A percentile compares a stretch with the other conserved stretches of the same genome.
Evolutionary conservation across 53 echinoderm and acorn worm genomes (phyloP).

Genomic region (Paracentrotus lividus): DNA sequence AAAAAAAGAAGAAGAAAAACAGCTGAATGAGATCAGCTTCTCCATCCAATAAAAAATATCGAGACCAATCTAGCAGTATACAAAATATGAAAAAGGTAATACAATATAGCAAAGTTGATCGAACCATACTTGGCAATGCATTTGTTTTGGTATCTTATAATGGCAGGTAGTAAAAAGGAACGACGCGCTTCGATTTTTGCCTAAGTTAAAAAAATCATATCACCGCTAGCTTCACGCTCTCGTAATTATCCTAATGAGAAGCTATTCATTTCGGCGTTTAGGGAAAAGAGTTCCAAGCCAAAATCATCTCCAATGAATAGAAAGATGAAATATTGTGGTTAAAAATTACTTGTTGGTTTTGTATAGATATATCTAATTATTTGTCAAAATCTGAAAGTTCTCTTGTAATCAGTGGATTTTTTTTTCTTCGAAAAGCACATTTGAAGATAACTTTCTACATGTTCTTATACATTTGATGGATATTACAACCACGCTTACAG

Average conservation of each 20-base stretch:
- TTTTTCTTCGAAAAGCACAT: not conserved
- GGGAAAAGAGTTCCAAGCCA: conserved; percentile 8
- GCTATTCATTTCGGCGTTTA: conserved; percentile 28
- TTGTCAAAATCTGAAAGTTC: too few species aligned
- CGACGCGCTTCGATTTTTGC: not conserved
- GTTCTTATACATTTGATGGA: not conserved
- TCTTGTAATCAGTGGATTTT: not conserved
- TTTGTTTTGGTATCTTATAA: not conserved
- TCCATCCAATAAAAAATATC: too few species aligned
- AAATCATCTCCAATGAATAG: not conserved
- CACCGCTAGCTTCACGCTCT: conserved; percentile 23
- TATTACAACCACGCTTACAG: not conserved
- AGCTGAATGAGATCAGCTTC: too few species aligned
- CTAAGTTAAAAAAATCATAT: conserved; percentile 12
- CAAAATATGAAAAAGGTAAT: too few species aligned
- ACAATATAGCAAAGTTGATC: not conserved
- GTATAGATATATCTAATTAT: not conserved
- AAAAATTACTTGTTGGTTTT: conserved; percentile 17
- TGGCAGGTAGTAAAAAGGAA: not conserved
- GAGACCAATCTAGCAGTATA: too few species aligned
- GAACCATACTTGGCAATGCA: not conserved
- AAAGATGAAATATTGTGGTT: not conserved
- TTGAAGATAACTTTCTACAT: not conserved
- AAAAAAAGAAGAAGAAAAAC: too few species aligned
- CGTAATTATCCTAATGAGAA: conserved; percentile 57